Evolutionary conservation across 1,140 invertebrate genomes (phyloP), one percentile per base, ranked within the genome.

Genomic region (Dreissena rostriformis): DNA sequence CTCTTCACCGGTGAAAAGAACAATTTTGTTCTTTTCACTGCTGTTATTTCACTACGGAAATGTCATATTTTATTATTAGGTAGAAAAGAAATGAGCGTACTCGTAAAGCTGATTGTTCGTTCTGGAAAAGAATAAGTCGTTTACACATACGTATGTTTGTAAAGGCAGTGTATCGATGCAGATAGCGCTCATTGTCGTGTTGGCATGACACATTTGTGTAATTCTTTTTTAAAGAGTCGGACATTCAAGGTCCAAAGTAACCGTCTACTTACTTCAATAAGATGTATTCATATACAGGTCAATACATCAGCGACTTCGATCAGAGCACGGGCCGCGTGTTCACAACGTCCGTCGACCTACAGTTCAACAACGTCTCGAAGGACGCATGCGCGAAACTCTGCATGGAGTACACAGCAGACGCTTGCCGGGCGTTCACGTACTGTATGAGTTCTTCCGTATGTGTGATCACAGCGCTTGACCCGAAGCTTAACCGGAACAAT

Each of bases 361-460:
- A 55, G 28, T 22, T 76, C 24, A 57, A 24, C n/a, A 83, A 83
- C 53, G 81, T 83, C 10, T 68, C 73, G 51, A 76, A 68, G 24
- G 72, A 82, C 51, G 57, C 19, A 22, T 83, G 81, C 51, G 72
- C 81, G 22, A 83, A 83, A 49, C 52, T 83, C 12, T 83, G 81
- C 52, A 49, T 83, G 52, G 81, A 83, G 24, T 75, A 75, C 66
- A 74, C 52, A 61, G 72, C 65, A 14, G 28, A 12, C 14, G 22
- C n/a, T 22, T 83, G 81, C 57, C 72, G 68, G 51, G 71, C 5
- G 4, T 83, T 83, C 51, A 65, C 67, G 6, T 76, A 51, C 65
- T 83, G 81, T 76, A 51, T 63, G 57, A 39, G 53, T 22, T 39
- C 72, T 0, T 17, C 51, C 24, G 15, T 52, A 10, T 76, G 81